phyloP scores from a whole-genome alignment of 2,888 invertebrate genomes.

The Leptothorax acervorum region DNA sequence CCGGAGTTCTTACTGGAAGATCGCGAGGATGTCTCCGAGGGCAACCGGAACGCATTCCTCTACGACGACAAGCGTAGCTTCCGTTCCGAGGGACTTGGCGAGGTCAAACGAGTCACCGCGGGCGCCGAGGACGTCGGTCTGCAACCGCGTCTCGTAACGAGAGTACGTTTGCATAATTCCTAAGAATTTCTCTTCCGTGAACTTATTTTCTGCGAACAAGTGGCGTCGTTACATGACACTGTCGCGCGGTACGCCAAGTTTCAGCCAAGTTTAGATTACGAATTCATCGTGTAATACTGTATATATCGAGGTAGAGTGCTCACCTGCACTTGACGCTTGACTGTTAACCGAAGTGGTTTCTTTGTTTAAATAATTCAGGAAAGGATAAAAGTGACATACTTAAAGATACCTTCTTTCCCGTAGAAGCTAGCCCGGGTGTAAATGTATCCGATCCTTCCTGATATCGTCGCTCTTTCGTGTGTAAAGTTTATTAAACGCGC shows the following conservation, averaged over 20 bases:
- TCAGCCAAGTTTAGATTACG: neutral
- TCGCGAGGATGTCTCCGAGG: constrained; percentile 48
- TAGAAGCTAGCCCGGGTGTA: neutral
- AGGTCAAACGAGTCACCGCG: constrained; percentile 36
- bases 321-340: neutral
- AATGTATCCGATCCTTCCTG: neutral
- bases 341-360: neutral
- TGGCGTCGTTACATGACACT: neutral
- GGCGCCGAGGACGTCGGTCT: constrained; percentile 15
- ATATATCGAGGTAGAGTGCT: neutral
- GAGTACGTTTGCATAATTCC: constrained; percentile 57
- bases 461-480: neutral
- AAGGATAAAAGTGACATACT: neutral
- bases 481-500: neutral
- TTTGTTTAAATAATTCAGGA: neutral
- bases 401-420: neutral
- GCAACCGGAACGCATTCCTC: constrained; percentile 41
- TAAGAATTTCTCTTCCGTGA: neutral
- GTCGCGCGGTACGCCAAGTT: neutral
- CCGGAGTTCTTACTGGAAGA: constrained; percentile 49
- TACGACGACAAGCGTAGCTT: constrained; percentile 57
- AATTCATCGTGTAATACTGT: constrained; percentile 2
- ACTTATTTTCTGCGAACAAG: neutral
- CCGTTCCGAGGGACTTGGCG: constrained; percentile 56
- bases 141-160: constrained; percentile 55